Evolutionary conservation across 2,113 vertebrate genomes (phyloP).

Genomic region (Etheostoma cragini): DNA sequence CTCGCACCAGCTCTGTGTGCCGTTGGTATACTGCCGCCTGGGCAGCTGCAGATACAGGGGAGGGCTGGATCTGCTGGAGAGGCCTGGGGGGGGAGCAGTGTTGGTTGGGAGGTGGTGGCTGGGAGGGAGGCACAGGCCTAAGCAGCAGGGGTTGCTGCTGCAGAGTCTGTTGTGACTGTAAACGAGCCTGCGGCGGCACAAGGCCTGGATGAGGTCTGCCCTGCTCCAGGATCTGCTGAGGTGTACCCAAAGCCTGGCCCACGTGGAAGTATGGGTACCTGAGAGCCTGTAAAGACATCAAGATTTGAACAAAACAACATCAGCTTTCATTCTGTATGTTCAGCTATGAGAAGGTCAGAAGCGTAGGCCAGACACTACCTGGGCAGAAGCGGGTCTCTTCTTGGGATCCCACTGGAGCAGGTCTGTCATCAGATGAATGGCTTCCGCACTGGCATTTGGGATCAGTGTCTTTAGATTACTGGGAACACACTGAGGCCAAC

Average conservation of each 20-base stretch:
- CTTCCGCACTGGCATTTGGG: constrained; percentile 94
- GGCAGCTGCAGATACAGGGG: constrained; percentile 66
- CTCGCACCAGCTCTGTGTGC: constrained; percentile 78
- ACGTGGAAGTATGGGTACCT: constrained; percentile 92
- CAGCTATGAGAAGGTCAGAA: neutral
- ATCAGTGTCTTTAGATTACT: constrained; percentile 95
- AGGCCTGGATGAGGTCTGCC: constrained; percentile 83
- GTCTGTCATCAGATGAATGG: constrained; percentile 93
- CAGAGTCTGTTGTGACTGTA: constrained; percentile 79
- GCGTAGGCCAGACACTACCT: constrained; percentile 80
- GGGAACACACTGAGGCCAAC: constrained; percentile 95
- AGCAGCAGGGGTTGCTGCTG: constrained; percentile 81
- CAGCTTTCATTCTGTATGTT: neutral
- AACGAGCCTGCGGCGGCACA: constrained; percentile 76
- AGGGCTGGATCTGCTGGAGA: constrained; percentile 86
- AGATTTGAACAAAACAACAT: neutral
- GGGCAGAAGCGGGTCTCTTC: constrained; percentile 93
- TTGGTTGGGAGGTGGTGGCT: constrained; percentile 85
- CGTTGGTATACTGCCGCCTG: constrained; percentile 75
- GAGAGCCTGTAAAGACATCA: constrained; percentile 84
- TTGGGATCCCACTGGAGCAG: constrained; percentile 96
- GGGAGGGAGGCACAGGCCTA: constrained; percentile 87
- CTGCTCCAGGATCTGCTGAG: constrained; percentile 86
- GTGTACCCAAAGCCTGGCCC: constrained; percentile 87
- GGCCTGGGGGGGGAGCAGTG: constrained; percentile 83